Evolutionary conservation across 2,113 vertebrate genomes (phyloP), one percentile per base, ranked within the genome.

Genomic region (Cyanistes caeruleus): DNA sequence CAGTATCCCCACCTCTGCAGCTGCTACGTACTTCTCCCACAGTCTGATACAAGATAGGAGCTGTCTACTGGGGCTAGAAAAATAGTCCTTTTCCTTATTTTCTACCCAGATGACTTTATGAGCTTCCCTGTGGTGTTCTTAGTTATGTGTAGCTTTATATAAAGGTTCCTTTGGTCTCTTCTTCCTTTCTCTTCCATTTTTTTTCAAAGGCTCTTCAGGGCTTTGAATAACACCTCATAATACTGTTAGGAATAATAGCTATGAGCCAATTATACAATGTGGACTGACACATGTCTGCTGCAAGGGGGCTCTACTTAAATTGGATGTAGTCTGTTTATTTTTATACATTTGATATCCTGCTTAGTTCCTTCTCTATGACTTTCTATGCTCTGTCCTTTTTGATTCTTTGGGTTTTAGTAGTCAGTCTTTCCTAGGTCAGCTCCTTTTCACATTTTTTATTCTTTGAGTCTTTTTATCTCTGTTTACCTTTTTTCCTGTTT

Each of bases 151-250:
- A 85, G 90, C 64, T 56, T 91, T 95, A 41, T 91, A 72, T 78
- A 90, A 94, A 94, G 88, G 68, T 84, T 95, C 52, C 90, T 94
- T 96, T 96, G 92, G 91, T 96, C 87, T 91, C 85, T 76, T 90
- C 84, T 84, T 84, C 87, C 67, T 84, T 88, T 77, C 49, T 77
- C 13, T 91, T 76, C 55, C 15, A 5, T 51, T 81, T 77, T 85
- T 85, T 88, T 89, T 87, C 85, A 93, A 94, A 97, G 86, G 53
- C 46, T 83, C 77, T 81, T 41, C 72, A 28, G 52, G 56, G 83
- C 95, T 96, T 96, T 95, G 96, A 97, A 39, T 87, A 90, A 91
- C 65, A 91, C 76, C 81, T 95, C 46, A 67, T 52, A 80, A 88
- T 84, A 82, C 87, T 93, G 86, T 88, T 94, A 84, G 87, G 95